phyloP scores from a whole-genome alignment of 2,888 invertebrate genomes.

The Drosophila mimica region DNA sequence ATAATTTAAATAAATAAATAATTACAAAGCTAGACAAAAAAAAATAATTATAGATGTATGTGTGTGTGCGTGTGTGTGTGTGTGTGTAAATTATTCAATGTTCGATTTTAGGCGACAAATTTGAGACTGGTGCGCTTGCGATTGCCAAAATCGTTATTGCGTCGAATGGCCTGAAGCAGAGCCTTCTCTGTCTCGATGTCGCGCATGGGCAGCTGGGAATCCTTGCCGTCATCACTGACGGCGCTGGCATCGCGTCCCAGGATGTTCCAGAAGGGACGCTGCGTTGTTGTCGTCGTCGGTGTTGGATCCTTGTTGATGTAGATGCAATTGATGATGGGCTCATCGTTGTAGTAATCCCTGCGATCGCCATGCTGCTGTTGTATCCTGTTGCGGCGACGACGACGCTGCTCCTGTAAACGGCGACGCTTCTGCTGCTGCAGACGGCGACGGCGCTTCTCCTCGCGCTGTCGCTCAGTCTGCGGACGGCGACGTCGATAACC shows the following conservation, averaged over 20 bases:
- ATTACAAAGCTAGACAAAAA: conserved; percentile 40
- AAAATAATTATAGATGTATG: not conserved
- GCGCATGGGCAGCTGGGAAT: not conserved
- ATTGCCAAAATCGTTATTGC: conserved; percentile 65
- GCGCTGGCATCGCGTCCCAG: conserved; percentile 64
- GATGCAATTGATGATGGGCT: conserved; percentile 78
- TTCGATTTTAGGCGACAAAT: conserved; percentile 58
- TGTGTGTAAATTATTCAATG: not conserved
- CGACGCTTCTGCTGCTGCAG: conserved; percentile 54
- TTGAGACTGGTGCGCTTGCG: conserved; percentile 76
- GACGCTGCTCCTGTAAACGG: conserved; percentile 46
- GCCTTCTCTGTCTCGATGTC: conserved; percentile 36
- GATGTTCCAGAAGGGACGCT: conserved; percentile 82
- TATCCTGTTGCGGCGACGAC: conserved; percentile 60
- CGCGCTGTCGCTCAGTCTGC: conserved; percentile 23
- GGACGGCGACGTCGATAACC: conserved; percentile 67
- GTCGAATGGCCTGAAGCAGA: conserved; percentile 42
- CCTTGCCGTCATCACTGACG: not conserved
- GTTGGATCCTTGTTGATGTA: conserved; percentile 75
- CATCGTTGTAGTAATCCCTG: conserved; percentile 51
- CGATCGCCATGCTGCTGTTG: conserved; percentile 38
- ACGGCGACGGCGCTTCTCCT: conserved; percentile 50
- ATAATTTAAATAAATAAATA: conserved; percentile 42
- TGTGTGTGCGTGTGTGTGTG: not conserved
- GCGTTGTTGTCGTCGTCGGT: conserved; percentile 69